These are phyloP conservation scores for Leptinotarsa tumamoca DNA, from an alignment of 2,888 invertebrate species.

Conservation along the genomic window DNA sequence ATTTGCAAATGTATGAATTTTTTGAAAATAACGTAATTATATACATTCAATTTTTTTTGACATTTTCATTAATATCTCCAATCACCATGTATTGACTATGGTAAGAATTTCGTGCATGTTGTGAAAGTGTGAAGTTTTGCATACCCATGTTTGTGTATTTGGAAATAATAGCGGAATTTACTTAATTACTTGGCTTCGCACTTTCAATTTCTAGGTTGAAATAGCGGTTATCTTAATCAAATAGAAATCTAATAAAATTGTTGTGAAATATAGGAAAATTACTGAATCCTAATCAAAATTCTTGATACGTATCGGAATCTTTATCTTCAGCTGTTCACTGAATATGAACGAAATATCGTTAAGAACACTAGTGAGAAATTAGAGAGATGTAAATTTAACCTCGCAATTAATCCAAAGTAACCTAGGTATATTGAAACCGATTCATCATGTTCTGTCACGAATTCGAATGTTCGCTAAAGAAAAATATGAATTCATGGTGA, in stretches of 20 bases:
- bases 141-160: slow-evolving; percentile 3
- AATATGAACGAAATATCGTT: neutral
- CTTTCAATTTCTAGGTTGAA: slow-evolving; percentile 6
- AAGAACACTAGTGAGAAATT: neutral
- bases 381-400: neutral
- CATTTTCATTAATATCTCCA: neutral
- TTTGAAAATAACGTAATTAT: too few species aligned
- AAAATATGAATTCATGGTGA: too few species aligned
- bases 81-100: neutral
- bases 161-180: slow-evolving; percentile 4
- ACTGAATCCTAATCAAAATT: neutral
- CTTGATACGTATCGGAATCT: neutral
- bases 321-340: neutral
- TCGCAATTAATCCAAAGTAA: neutral
- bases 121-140: slow-evolving; percentile 1
- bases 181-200: neutral
- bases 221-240: slow-evolving; percentile 9
- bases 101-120: neutral
- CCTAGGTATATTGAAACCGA: neutral
- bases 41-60: too few species aligned
- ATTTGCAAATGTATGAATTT: too few species aligned
- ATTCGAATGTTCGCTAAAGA: too few species aligned
- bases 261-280: slow-evolving; percentile 7
- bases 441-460: too few species aligned
- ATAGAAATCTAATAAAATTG: neutral